Evolutionary conservation across 23 tunicate species (phyloP), one percentile per base, ranked within the genome.

Genomic region (Clavelina lepadiformis): DNA sequence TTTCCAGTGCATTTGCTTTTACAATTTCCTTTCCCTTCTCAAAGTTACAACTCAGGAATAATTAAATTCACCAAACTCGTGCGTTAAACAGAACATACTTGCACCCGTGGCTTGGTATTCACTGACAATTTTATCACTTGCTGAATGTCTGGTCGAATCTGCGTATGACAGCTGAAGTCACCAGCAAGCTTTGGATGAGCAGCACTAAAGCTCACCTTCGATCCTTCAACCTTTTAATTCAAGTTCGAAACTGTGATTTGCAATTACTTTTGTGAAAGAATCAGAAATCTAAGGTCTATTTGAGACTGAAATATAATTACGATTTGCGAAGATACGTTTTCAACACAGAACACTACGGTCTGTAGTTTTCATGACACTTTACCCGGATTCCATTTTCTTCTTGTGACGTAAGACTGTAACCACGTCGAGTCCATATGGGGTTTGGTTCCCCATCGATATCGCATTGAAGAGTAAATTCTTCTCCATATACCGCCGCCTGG

Each of bases 381-480:
- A 30, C 19, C 28, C 11, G 35, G 74, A 49, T 50, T 49, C 29
- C 74, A 3, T 50, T 47, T 3, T 18, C 57, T 46, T 27, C 34
- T 5, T 46, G 33, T 33, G 46, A 38, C 34, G 31, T 26, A 34
- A 73, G 21, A 32, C 61, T 61, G n/a, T 74, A 71, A 8, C 72
- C 77, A 20, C 59, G 33, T 11, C 78, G 79, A 11, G 67, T 35
- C 95, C 95, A 86, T 4, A 78, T 54, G 0, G 95, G 95, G n/a
- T 18, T 34, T 18, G 47, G n/a, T 36, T 77, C 95, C 5, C 95
- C 95, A 58, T 86, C 50, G 26, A 86, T 86, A 0, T 52, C 95
- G 37, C 95, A 86, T 19, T 65, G 56, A 6, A 86, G 13, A 3
- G 82, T 59, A 11, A 63, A 27, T 18, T 50, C 21, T 3, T 44